Base-by-base conservation (phyloP, 2,797 vertebrate species). In the Thripadectes ignobilis region DNA sequence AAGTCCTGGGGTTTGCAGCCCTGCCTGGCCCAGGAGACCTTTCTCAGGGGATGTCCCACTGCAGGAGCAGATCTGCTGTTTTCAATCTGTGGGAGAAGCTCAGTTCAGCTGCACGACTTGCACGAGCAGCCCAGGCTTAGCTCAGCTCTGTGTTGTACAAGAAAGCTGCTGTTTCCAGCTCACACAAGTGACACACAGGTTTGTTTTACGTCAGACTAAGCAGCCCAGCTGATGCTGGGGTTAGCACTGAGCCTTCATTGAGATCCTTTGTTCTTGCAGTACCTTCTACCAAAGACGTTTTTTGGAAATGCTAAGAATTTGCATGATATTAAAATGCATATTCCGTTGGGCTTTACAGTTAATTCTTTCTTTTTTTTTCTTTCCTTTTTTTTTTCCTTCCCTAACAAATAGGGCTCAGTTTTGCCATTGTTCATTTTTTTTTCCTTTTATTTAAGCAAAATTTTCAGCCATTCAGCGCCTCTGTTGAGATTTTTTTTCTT, bases 401-500 rank as follows among this genome's bases (percentile, higher is more conserved):
- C 46, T 20, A 82, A 95, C 59, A 80, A 86, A 75, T 54, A 82
- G 46, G 41, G 45, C 54, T 90, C 71, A 58, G 52, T 89, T 88
- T 93, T 82, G 76, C 38, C 86, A 87, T 93, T 92, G 69, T 85
- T 81, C 79, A 11, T 21, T 32, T 4, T 39, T 79, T 93, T 85
- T 87, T 61, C 72, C 13, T 93, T 82, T 77, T 76, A 75, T 92
- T 96, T 93, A 92, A 95, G 89, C 84, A 95, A 90, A 96, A 73
- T 89, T 92, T 96, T 95, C 84, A 93, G 77, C 94, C 93, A 89
- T 94, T 95, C 94, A 90, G 82, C 0, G 4, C 69, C 68, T 90
- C 94, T 89, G 88, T 51, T 78, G 83, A 46, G 92, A 96, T 95
- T 89, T 97, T 89, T 89, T 97, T 95, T 94, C 92, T 94, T 96